A percentile compares a stretch with the other conserved stretches of the same genome.
Evolutionary conservation across 2,797 vertebrate genomes (phyloP).

Genomic region (Poecile montanus): DNA sequence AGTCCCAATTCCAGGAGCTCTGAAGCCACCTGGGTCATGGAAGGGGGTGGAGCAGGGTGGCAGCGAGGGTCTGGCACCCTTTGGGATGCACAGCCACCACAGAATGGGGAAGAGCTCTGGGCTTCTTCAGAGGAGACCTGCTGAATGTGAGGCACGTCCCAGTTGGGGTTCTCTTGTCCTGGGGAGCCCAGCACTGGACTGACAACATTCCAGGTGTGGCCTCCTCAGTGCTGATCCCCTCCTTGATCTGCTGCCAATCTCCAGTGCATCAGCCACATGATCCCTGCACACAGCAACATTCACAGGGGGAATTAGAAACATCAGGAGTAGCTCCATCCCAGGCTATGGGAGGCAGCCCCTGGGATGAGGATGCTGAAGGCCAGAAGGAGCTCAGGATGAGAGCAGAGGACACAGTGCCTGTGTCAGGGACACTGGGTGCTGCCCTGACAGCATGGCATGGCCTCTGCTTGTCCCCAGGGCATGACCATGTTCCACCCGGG

Average conservation of each 20-base stretch:
- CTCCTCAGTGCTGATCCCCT: neutral
- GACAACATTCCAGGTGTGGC: neutral
- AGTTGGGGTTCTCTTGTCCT: neutral
- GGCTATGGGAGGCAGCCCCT: neutral
- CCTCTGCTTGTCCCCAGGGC: neutral
- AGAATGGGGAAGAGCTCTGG: neutral
- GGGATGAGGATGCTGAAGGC: neutral
- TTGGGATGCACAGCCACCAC: neutral
- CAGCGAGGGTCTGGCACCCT: rapidly evolving
- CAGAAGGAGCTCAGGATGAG: neutral
- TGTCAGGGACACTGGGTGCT: neutral
- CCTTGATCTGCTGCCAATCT: neutral
- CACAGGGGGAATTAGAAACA: neutral
- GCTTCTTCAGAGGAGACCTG: neutral
- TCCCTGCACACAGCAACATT: neutral
- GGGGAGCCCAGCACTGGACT: neutral
- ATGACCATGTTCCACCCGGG: neutral
- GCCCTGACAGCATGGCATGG: neutral
- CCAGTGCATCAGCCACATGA: too few species aligned
- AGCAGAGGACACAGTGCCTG: neutral
- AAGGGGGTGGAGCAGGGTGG: neutral
- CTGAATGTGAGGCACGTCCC: neutral
- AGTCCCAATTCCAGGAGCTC: neutral
- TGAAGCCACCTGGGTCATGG: neutral
- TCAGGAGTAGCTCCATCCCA: neutral